Base-by-base conservation (phyloP, 2,888 invertebrate species). In the Mythimna albipuncta region DNA sequence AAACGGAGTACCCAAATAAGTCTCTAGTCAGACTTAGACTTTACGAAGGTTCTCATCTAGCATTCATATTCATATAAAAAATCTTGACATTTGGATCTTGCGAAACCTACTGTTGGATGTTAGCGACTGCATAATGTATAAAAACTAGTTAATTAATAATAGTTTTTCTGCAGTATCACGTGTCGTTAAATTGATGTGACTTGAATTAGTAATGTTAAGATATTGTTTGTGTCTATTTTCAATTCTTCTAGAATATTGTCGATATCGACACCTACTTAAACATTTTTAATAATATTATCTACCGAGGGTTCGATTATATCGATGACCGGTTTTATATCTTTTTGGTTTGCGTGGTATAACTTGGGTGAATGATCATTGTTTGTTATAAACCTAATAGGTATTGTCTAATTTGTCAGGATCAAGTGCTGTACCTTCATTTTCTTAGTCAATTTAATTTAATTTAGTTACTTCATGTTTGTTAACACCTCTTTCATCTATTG, bases 81-180 rank as follows among this genome's bases (percentile, higher is more conserved):
- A 57, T 72, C 75, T 79, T 81, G 75, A 83, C 80, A 79, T 81
- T 80, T 79, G 69, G 13, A 26, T n/a, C 54, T 81, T 79, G 64
- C 83, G 67, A 72, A 72, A 83, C 64, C n/a, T 21, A 57, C 35
- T 73, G 59, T 26, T 73, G 16, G 44, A n/a, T 69, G 58, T 72
- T 68, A 52, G 26, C 21, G 64, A 76, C 76, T 67, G 66, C 38
- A 50, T 66, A 59, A 69, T 71, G n/a, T 61, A 52, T 44, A 32
- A 65, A 63, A 77, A 64, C 55, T 70, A 67, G 64, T 67, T 64
- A 58, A 6, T 57, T 64, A 55, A 58, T 67, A 64, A 79, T 59
- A 44, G 58, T 59, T 64, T 47, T 55, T 47, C 19, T 75, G 59
- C 55, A 64, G 35, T 67, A 47, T 52, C 13, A 3, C 21, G 21